These are phyloP conservation scores for Scatophagus argus DNA, from an alignment of 2,113 vertebrate species.

Conservation along the genomic window DNA sequence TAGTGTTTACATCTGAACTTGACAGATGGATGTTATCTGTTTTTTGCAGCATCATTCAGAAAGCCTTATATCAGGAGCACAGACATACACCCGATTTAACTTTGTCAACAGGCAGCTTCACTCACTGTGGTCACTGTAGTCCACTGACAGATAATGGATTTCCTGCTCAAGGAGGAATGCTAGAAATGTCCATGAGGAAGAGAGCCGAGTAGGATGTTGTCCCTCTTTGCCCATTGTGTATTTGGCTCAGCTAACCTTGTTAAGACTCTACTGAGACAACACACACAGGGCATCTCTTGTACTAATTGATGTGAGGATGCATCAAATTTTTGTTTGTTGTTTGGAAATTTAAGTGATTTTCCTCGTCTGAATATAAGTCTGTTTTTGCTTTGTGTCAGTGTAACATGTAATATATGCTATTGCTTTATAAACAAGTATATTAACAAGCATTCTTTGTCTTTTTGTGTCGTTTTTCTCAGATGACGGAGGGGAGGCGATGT, in stretches of 20 bases:
- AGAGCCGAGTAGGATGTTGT: slow-evolving; percentile 26
- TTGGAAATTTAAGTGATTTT: background rate
- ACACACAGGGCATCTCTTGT: background rate
- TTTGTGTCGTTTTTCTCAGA: slow-evolving; percentile 79
- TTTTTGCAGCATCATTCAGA: slow-evolving; percentile 31
- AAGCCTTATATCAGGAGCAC: slow-evolving; percentile 47
- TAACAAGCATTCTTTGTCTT: slow-evolving; percentile 14
- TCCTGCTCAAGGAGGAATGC: slow-evolving; percentile 70
- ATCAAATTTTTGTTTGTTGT: background rate
- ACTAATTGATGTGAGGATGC: background rate
- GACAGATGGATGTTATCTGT: slow-evolving; percentile 35
- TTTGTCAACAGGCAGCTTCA: slow-evolving; percentile 25
- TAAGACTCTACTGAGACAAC: slow-evolving; percentile 29
- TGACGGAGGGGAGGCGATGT: slow-evolving; percentile 97
- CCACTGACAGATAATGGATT: slow-evolving; percentile 55
- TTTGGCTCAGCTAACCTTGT: slow-evolving; percentile 52
- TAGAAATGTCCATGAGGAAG: slow-evolving; percentile 59
- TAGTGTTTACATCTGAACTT: slow-evolving; percentile 65
- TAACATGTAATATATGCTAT: background rate
- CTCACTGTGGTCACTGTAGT: slow-evolving; percentile 35
- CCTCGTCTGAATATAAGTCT: background rate
- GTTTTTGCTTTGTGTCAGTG: background rate
- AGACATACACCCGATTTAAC: slow-evolving; percentile 25
- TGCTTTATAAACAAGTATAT: background rate
- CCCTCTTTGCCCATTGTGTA: slow-evolving; percentile 57